Conservation (phyloP, 2,888 invertebrate species). For the Drosophila sordidula region DNA sequence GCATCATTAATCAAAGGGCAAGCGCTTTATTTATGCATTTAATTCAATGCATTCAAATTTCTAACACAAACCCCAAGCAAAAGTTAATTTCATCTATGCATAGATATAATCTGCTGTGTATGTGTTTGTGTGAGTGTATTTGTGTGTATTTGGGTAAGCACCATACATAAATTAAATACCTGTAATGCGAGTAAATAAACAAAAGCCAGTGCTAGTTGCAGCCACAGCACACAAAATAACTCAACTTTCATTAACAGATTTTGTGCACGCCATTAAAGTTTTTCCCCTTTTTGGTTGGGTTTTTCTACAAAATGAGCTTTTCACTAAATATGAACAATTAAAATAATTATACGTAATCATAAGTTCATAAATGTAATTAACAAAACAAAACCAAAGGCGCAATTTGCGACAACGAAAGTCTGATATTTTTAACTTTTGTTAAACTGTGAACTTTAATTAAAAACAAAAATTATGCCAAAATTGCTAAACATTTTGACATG, state of each 20-base stretch:
- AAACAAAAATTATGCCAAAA: too few relatives aligned
- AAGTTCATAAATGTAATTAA: not conserved
- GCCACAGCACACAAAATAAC: slow-evolving; percentile 18
- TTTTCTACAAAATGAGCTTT: slow-evolving; percentile 27
- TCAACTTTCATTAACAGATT: slow-evolving; percentile 49
- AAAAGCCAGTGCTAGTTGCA: slow-evolving; percentile 34
- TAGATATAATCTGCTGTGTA: slow-evolving; percentile 31
- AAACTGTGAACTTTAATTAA: not conserved
- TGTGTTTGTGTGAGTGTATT: too few relatives aligned
- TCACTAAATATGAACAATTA: slow-evolving; percentile 49
- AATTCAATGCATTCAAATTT: slow-evolving; percentile 32
- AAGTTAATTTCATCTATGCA: slow-evolving; percentile 48
- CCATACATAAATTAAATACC: slow-evolving; percentile 46
- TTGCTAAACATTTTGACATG: too few relatives aligned
- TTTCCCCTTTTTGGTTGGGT: not conserved
- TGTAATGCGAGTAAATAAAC: slow-evolving; percentile 49
- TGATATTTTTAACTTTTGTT: not conserved
- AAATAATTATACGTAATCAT: slow-evolving; percentile 46
- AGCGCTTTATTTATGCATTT: slow-evolving; percentile 58
- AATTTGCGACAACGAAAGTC: not conserved
- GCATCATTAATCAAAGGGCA: slow-evolving; percentile 69
- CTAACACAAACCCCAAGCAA: slow-evolving; percentile 4
- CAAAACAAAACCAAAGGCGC: not conserved
- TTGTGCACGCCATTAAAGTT: slow-evolving; percentile 39
- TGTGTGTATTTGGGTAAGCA: slow-evolving; percentile 10